Percentiles rank a stretch among this genome's conserved stretches.
These are phyloP conservation scores for Dascillus cervinus DNA, from an alignment of 2,888 invertebrate genomes.

Conservation along the genomic window DNA sequence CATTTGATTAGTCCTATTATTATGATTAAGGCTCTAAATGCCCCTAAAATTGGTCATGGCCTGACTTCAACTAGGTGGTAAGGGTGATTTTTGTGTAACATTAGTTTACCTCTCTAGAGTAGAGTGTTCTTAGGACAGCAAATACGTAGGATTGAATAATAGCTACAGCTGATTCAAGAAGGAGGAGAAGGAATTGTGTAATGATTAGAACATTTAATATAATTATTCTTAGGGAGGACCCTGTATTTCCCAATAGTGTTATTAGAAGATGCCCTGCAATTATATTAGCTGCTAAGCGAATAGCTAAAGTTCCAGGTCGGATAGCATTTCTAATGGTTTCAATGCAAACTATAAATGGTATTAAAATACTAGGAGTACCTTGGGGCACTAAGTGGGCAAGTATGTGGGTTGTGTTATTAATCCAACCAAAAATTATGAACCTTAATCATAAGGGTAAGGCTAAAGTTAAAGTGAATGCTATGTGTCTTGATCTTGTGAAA, in stretches of 20 bases:
- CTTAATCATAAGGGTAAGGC: slow-evolving; percentile 57
- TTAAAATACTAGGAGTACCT: slow-evolving; percentile 55
- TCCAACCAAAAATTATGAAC: slow-evolving; percentile 59
- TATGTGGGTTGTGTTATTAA: slow-evolving; percentile 55
- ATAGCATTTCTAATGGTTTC: slow-evolving; percentile 68
- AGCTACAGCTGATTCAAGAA: slow-evolving; percentile 53
- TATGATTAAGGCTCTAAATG: slow-evolving; percentile 50
- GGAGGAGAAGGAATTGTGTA: slow-evolving; percentile 47
- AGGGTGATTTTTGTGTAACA: slow-evolving; percentile 52
- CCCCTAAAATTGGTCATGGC: slow-evolving; percentile 54
- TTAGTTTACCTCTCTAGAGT: slow-evolving; percentile 61
- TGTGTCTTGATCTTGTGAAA: slow-evolving; percentile 61
- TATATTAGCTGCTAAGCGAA: slow-evolving; percentile 70
- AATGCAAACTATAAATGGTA: slow-evolving; percentile 68
- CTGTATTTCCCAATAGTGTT: slow-evolving; percentile 51
- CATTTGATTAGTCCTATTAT: slow-evolving; percentile 54
- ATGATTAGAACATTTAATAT: slow-evolving; percentile 27
- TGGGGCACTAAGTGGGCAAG: slow-evolving; percentile 61
- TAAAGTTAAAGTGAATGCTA: slow-evolving; percentile 51
- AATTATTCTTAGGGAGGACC: slow-evolving; percentile 21
- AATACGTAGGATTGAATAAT: slow-evolving; percentile 62
- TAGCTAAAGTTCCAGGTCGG: slow-evolving; percentile 60
- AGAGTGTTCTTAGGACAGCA: slow-evolving; percentile 55
- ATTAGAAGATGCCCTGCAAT: slow-evolving; percentile 64
- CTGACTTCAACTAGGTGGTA: slow-evolving; percentile 57